A percentile compares a stretch with the other conserved stretches of the same genome.
Evolutionary conservation across 2,797 vertebrate genomes (phyloP).

Genomic region (Lagodon rhomboides): DNA sequence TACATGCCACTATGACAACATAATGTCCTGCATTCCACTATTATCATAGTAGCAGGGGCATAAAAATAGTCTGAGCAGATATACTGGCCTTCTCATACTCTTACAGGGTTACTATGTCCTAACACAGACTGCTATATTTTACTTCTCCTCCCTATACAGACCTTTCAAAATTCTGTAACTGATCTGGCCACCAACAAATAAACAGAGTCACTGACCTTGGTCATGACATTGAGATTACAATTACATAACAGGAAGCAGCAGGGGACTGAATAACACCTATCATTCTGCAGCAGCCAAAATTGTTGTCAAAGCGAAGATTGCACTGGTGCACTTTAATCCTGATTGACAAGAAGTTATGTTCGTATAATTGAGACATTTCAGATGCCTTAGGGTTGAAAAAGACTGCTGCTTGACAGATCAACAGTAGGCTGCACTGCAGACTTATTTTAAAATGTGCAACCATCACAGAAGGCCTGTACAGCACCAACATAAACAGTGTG

Average conservation of each 20-base stretch:
- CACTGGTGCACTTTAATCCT: slow-evolving; percentile 35
- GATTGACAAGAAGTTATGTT: slow-evolving; percentile 36
- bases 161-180: slow-evolving; percentile 53
- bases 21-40: slow-evolving; percentile 43
- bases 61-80: slow-evolving; percentile 64
- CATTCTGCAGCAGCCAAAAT: slow-evolving; percentile 19
- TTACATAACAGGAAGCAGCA: slow-evolving; percentile 74
- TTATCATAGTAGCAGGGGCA: slow-evolving; percentile 49
- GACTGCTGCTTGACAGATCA: not conserved
- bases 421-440: not conserved
- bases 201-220: slow-evolving; percentile 67
- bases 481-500: slow-evolving; percentile 38
- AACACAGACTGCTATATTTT: no score
- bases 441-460: slow-evolving; percentile 20
- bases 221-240: slow-evolving; percentile 55
- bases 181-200: slow-evolving; percentile 65
- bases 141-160: slow-evolving; percentile 31
- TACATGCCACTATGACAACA: slow-evolving; percentile 37
- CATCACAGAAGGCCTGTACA: slow-evolving; percentile 15
- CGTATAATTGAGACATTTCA: slow-evolving; percentile 39
- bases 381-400: slow-evolving; percentile 1
- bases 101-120: slow-evolving; percentile 12
- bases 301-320: slow-evolving; percentile 32
- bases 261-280: slow-evolving; percentile 35
- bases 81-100: slow-evolving; percentile 45